phyloP scores from a whole-genome alignment of 1,140 invertebrate genomes.

The Solenopsis fugax region DNA sequence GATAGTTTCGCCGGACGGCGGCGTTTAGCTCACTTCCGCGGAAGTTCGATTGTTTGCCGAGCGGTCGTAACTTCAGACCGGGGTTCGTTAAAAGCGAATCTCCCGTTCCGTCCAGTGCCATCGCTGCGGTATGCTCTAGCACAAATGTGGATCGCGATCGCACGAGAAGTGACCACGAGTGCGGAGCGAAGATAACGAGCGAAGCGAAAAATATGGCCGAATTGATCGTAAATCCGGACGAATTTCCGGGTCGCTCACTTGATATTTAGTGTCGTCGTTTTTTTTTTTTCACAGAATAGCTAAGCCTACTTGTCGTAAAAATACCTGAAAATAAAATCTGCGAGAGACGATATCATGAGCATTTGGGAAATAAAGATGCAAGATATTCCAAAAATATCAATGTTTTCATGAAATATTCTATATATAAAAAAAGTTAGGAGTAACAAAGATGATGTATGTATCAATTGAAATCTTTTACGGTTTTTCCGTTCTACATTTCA shows the following conservation, averaged over 20 bases:
- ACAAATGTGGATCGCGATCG: slow-evolving; percentile 3
- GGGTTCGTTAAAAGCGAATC: slow-evolving; percentile 37
- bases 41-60: slow-evolving; percentile 51
- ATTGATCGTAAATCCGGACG: slow-evolving; percentile 36
- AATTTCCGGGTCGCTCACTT: slow-evolving; percentile 8
- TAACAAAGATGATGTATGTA: neutral
- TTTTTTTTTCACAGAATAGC: neutral
- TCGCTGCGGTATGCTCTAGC: slow-evolving; percentile 28
- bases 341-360: neutral
- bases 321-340: neutral
- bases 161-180: neutral
- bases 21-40: slow-evolving; percentile 20
- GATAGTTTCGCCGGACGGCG: neutral
- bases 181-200: slow-evolving; percentile 37
- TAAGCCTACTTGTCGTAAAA: neutral
- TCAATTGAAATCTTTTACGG: neutral
- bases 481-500: neutral
- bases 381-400: neutral
- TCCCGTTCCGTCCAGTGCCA: neutral
- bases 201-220: slow-evolving; percentile 40
- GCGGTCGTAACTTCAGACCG: slow-evolving; percentile 20
- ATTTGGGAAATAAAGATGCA: neutral
- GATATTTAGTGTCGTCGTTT: slow-evolving; percentile 27
- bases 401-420: neutral
- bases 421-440: neutral